phyloP scores from a whole-genome alignment of 1,140 invertebrate species.

The Delia radicum region DNA sequence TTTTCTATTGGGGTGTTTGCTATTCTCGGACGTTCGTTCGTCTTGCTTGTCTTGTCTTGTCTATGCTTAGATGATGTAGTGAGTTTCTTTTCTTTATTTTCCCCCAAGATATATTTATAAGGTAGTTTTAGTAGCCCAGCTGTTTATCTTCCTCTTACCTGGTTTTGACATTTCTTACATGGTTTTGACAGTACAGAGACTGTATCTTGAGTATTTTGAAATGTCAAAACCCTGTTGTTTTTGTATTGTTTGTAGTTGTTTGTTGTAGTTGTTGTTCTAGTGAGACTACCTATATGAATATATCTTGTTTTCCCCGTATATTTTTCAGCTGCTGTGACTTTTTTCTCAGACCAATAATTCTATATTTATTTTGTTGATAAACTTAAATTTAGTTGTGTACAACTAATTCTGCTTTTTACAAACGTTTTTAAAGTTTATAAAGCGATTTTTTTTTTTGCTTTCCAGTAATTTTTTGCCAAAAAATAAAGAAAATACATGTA shows the following conservation, averaged over 20 bases:
- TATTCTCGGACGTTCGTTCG: background rate
- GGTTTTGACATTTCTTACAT: no score
- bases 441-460: background rate
- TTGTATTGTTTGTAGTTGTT: background rate
- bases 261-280: background rate
- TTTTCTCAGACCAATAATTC: background rate
- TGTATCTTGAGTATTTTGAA: no score
- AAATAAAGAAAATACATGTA: constrained; percentile 2
- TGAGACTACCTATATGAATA: background rate
- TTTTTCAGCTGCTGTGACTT: background rate
- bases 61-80: background rate
- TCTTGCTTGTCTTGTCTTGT: background rate
- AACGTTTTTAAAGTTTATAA: background rate
- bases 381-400: background rate
- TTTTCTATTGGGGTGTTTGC: background rate
- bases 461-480: background rate
- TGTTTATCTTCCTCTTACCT: no score
- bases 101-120: no score
- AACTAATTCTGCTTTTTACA: background rate
- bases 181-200: no score
- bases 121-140: no score
- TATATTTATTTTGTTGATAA: no score
- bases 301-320: no score
- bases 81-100: no score
- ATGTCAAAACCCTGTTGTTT: no score